These are phyloP conservation scores for Heteronetta atricapilla DNA, from an alignment of 2,113 vertebrate genomes.

Conservation along the genomic window DNA sequence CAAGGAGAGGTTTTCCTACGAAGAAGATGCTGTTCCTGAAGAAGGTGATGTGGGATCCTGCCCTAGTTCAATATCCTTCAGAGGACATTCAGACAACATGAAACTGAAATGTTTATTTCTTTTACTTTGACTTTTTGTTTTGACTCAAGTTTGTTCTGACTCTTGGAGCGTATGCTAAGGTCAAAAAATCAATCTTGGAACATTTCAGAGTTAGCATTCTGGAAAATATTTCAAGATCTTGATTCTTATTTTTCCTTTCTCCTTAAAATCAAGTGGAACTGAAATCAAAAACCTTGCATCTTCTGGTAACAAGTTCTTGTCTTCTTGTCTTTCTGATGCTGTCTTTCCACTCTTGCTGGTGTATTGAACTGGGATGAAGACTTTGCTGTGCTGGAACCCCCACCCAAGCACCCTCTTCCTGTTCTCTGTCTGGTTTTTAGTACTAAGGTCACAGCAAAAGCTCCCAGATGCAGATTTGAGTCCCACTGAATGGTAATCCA, in stretches of 20 bases:
- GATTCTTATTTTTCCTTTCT: neutral
- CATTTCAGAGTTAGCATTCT: neutral
- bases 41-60: neutral
- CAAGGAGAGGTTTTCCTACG: neutral
- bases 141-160: neutral
- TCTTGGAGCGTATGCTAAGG: neutral
- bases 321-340: neutral
- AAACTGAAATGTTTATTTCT: neutral
- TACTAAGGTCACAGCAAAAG: neutral
- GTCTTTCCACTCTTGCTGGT: neutral
- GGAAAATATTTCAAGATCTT: neutral
- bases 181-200: neutral
- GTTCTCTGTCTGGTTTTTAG: neutral
- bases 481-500: accelerated
- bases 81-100: neutral
- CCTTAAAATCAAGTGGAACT: neutral
- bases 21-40: neutral
- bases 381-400: neutral
- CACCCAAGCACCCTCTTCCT: neutral
- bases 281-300: neutral
- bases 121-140: neutral
- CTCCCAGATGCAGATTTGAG: neutral
- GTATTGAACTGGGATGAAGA: neutral
- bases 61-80: neutral
- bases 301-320: neutral